Percentiles rank a stretch among this genome's conserved stretches.
Evolutionary conservation across 1,140 invertebrate genomes (phyloP).

Genomic region (Euglossa dilemma): DNA sequence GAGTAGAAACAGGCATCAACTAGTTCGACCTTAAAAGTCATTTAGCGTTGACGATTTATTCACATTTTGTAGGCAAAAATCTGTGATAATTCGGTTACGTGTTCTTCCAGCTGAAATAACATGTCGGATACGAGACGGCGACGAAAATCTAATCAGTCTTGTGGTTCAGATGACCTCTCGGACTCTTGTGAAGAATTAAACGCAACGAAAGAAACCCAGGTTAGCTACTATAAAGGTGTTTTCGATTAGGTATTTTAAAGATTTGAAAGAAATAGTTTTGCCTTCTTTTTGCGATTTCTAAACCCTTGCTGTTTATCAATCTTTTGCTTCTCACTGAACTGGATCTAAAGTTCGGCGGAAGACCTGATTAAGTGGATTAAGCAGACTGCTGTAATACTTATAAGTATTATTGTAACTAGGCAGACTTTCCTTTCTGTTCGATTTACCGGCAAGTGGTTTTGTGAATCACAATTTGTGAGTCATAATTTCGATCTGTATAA

Average conservation of each 20-base stretch:
- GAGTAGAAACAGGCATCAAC: constrained; percentile 37
- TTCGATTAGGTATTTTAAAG: neutral
- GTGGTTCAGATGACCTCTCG: constrained; percentile 79
- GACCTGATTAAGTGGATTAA: constrained; percentile 42
- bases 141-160: constrained; percentile 77
- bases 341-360: constrained; percentile 20
- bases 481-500: neutral
- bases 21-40: constrained; percentile 55
- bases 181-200: constrained; percentile 79
- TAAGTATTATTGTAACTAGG: constrained; percentile 1
- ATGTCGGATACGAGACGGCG: constrained; percentile 80
- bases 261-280: neutral
- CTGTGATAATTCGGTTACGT: neutral
- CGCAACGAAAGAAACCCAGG: constrained; percentile 78
- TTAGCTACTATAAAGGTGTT: constrained; percentile 60
- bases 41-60: constrained; percentile 12
- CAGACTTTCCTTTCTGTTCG: constrained; percentile 6
- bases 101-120: constrained; percentile 38
- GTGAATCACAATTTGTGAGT: neutral
- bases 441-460: constrained; percentile 23
- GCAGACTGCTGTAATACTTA: constrained; percentile 46
- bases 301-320: neutral
- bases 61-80: constrained; percentile 17
- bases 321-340: neutral
- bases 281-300: neutral